Evolutionary conservation across 92 coral and sea anemone species (phyloP).

Genomic region (Zoanthus solanderi): DNA sequence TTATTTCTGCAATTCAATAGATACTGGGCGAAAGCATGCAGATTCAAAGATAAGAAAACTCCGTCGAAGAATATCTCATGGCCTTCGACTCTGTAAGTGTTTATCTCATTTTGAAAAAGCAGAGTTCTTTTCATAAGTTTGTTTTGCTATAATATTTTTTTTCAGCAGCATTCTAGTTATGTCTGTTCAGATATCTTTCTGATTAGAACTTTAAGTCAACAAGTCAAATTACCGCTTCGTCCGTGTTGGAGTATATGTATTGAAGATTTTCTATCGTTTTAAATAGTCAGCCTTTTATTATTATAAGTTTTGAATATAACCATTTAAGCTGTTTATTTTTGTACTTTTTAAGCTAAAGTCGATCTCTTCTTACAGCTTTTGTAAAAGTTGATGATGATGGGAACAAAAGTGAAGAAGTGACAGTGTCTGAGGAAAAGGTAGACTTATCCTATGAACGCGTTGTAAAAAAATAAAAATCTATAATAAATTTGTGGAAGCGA

Average conservation of each 20-base stretch:
- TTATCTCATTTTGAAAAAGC: background rate
- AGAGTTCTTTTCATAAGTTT: no score
- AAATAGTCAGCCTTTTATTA: background rate
- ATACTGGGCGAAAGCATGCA: slow-evolving; percentile 61
- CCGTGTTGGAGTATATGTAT: background rate
- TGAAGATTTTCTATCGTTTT: background rate
- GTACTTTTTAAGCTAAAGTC: background rate
- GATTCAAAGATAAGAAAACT: slow-evolving; percentile 92
- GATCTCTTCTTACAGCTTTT: slow-evolving; percentile 9
- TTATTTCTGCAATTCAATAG: background rate
- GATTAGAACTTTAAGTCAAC: no score
- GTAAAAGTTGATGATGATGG: slow-evolving; percentile 40
- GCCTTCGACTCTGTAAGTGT: slow-evolving; percentile 91
- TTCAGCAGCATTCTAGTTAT: background rate
- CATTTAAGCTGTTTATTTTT: background rate
- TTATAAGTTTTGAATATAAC: background rate
- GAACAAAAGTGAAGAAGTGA: background rate
- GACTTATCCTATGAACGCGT: background rate
- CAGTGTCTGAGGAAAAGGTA: slow-evolving; percentile 32
- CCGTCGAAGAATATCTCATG: slow-evolving; percentile 90
- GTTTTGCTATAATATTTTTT: no score
- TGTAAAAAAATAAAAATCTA: background rate
- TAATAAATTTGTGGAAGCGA: background rate
- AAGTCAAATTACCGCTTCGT: no score
- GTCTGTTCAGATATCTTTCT: background rate